Conservation (phyloP, 2,888 invertebrate genomes). For the Ichneumoninae sp. region DNA sequence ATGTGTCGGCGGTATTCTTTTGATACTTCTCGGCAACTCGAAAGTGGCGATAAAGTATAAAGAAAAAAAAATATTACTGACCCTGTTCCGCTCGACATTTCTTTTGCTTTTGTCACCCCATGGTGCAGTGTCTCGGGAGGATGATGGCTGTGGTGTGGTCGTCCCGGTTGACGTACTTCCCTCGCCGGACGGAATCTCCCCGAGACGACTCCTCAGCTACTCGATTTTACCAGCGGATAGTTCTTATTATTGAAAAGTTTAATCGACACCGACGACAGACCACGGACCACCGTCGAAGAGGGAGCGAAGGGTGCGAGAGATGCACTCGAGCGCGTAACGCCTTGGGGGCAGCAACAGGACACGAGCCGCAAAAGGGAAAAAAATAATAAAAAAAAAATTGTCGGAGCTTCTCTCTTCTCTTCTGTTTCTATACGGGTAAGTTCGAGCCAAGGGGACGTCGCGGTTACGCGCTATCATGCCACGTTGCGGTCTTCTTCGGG, state of each 20-base stretch:
- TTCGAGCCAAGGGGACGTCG: slow-evolving; percentile 44
- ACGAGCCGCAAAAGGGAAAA: not conserved
- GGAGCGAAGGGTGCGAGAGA: not conserved
- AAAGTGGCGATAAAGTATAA: not conserved
- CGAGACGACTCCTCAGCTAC: not conserved
- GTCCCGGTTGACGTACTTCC: slow-evolving; percentile 54
- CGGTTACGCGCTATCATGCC: slow-evolving; percentile 58
- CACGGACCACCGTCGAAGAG: slow-evolving; percentile 39
- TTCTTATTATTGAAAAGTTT: slow-evolving; percentile 11
- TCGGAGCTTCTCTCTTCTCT: not conserved
- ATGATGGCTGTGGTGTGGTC: slow-evolving; percentile 26
- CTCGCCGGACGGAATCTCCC: not conserved
- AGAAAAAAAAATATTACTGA: slow-evolving; percentile 36
- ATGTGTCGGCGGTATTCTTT: not conserved
- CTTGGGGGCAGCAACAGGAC: not conserved
- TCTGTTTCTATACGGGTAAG: not conserved
- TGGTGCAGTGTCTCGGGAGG: not conserved
- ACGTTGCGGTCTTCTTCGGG: slow-evolving; percentile 61
- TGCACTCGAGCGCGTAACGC: slow-evolving; percentile 21
- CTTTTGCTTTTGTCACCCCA: slow-evolving; percentile 52
- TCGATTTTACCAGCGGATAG: slow-evolving; percentile 5
- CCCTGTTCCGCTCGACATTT: slow-evolving; percentile 63
- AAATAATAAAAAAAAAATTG: not conserved
- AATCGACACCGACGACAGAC: slow-evolving; percentile 6
- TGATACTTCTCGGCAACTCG: not conserved